Percentiles rank a stretch among this genome's conserved stretches.
phyloP scores from a whole-genome alignment of 2,888 invertebrate genomes.

The Corythucha ciliata region DNA sequence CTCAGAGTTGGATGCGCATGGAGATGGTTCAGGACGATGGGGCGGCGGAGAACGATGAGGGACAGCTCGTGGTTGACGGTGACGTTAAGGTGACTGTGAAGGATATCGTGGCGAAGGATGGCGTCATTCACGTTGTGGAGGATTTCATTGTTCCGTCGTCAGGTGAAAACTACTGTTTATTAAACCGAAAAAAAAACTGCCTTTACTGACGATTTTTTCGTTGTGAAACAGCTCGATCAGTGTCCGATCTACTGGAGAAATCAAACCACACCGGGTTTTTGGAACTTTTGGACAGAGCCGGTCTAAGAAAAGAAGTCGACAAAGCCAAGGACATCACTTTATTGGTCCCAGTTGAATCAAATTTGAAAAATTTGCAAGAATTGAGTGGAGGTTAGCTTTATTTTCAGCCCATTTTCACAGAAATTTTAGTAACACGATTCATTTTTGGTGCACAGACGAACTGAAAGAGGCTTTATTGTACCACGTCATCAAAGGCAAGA shows the following conservation, averaged over 20 bases:
- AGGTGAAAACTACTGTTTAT: conserved; percentile 13
- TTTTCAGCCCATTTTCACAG: no score
- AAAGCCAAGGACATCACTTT: conserved; percentile 43
- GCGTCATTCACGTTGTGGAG: conserved; percentile 62
- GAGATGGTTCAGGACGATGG: conserved; percentile 49
- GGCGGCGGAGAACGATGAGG: no score
- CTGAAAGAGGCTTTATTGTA: conserved; percentile 11
- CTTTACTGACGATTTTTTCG: conserved; percentile 2
- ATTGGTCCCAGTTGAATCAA: conserved; percentile 45
- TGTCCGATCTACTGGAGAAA: conserved; percentile 46
- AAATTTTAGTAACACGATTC: no score
- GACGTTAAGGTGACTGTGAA: conserved; percentile 42
- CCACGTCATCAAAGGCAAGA: conserved; percentile 19
- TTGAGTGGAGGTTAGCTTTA: conserved; percentile 13
- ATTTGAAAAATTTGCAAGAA: conserved; percentile 12
- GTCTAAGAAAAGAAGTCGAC: conserved; percentile 41
- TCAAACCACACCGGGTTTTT: conserved; percentile 54
- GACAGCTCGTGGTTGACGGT: conserved; percentile 43
- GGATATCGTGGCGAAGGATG: conserved; percentile 61
- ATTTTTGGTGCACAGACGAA: no score
- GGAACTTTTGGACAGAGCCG: conserved; percentile 42
- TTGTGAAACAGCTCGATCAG: conserved; percentile 41
- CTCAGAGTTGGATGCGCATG: conserved; percentile 44
- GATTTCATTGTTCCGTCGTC: conserved; percentile 26
- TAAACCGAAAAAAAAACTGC: neutral